These are phyloP conservation scores for Menidia menidia DNA, from an alignment of 2,797 vertebrate species.

Conservation along the genomic window DNA sequence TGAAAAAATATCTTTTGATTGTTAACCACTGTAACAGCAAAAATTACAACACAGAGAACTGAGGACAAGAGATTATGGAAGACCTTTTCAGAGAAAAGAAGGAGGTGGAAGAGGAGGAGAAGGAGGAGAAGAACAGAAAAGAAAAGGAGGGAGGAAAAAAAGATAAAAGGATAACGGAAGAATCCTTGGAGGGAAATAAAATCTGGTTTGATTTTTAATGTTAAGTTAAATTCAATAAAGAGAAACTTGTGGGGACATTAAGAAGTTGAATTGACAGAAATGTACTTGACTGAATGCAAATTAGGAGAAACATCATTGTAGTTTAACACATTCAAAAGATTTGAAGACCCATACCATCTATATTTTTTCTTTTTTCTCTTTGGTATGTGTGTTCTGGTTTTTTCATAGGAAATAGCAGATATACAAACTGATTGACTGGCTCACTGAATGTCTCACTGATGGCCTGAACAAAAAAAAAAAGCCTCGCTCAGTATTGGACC, in stretches of 20 bases:
- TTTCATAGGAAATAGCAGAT: conserved; percentile 19
- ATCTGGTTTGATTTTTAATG: background rate
- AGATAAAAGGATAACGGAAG: background rate
- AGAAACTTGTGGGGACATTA: background rate
- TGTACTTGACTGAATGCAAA: conserved; percentile 5
- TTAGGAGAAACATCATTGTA: background rate
- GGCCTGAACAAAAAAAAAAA: conserved; percentile 54
- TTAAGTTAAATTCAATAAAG: background rate
- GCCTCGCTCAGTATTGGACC: conserved; percentile 66
- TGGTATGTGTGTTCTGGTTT: conserved; percentile 7
- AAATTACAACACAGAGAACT: conserved; percentile 59
- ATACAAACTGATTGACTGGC: conserved; percentile 27
- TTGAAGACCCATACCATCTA: background rate
- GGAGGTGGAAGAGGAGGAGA: conserved; percentile 9
- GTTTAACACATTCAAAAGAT: background rate
- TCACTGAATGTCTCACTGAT: conserved; percentile 47
- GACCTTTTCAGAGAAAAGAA: conserved; percentile 30
- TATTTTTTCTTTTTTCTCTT: background rate
- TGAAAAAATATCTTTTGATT: conserved; percentile 56
- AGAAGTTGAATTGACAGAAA: background rate
- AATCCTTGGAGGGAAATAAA: background rate
- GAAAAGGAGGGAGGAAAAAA: conserved; percentile 1
- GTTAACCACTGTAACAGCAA: conserved; percentile 74
- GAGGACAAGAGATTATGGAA: conserved; percentile 79
- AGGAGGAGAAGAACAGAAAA: background rate